Conservation (phyloP, 2,797 vertebrate species). For the Atherinosoma microstoma region DNA sequence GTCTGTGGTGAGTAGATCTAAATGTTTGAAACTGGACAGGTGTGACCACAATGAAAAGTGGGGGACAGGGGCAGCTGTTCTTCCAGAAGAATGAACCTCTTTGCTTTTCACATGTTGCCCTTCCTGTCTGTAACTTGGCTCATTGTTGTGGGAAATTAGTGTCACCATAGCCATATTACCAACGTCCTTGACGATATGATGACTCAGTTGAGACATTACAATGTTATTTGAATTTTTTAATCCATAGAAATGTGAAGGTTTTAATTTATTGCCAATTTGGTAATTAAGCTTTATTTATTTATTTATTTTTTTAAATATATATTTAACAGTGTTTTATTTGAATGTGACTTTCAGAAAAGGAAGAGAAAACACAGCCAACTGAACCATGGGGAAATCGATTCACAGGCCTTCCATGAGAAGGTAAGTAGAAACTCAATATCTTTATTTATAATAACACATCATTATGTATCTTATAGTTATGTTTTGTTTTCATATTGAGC, state of each 20-base stretch:
- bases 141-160: neutral
- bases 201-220: neutral
- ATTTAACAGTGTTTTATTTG: neutral
- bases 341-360: constrained; percentile 82
- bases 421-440: constrained; percentile 61
- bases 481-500: neutral
- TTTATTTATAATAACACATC: neutral
- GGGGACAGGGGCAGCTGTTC: neutral
- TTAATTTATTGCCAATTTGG: too few relatives aligned
- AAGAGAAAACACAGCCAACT: constrained; percentile 85
- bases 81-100: neutral
- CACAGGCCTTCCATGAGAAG: constrained; percentile 88
- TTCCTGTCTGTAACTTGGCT: neutral
- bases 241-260: too few relatives aligned
- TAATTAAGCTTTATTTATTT: neutral
- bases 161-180: neutral
- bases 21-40: too few relatives aligned
- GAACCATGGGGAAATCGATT: constrained; percentile 92
- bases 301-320: neutral
- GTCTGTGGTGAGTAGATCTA: too few relatives aligned
- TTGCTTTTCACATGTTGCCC: neutral
- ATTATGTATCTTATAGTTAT: neutral
- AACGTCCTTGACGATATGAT: neutral
- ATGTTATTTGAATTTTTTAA: neutral
- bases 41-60: too few relatives aligned